phyloP scores from a whole-genome alignment of 1,140 invertebrate genomes.

The Anadara kagoshimensis region DNA sequence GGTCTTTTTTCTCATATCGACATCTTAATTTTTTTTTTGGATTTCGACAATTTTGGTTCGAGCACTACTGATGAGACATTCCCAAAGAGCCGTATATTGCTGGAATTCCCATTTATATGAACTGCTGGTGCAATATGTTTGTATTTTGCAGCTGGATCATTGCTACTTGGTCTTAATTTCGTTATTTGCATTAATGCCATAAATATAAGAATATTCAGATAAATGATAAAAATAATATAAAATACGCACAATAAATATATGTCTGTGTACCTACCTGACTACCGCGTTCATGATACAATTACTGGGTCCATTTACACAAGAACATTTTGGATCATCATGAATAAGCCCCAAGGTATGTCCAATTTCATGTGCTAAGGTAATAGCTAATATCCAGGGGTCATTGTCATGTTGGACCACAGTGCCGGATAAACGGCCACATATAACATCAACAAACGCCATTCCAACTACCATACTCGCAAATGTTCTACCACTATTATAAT shows the following conservation, averaged over 20 bases:
- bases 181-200: neutral
- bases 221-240: neutral
- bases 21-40: too few relatives aligned
- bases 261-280: conserved; percentile 6
- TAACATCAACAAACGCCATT: conserved; percentile 18
- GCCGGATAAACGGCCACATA: conserved; percentile 20
- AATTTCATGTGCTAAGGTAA: conserved; percentile 28
- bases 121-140: too few relatives aligned
- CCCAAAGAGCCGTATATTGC: too few relatives aligned
- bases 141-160: too few relatives aligned
- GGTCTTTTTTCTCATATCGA: too few relatives aligned
- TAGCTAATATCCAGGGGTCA: neutral
- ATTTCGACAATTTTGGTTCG: too few relatives aligned
- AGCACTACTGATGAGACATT: too few relatives aligned
- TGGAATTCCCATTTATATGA: too few relatives aligned
- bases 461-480: conserved; percentile 17
- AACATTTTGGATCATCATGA: conserved; percentile 10
- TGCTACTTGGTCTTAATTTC: too few relatives aligned
- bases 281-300: conserved; percentile 13
- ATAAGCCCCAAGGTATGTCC: conserved; percentile 24
- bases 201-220: neutral
- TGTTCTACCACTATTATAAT: conserved; percentile 5
- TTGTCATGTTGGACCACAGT: conserved; percentile 8
- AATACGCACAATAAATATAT: neutral
- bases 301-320: neutral